Evolutionary conservation across 2,113 vertebrate species (phyloP), one percentile per base, ranked within the genome.

Genomic region (Epinephelus moara): DNA sequence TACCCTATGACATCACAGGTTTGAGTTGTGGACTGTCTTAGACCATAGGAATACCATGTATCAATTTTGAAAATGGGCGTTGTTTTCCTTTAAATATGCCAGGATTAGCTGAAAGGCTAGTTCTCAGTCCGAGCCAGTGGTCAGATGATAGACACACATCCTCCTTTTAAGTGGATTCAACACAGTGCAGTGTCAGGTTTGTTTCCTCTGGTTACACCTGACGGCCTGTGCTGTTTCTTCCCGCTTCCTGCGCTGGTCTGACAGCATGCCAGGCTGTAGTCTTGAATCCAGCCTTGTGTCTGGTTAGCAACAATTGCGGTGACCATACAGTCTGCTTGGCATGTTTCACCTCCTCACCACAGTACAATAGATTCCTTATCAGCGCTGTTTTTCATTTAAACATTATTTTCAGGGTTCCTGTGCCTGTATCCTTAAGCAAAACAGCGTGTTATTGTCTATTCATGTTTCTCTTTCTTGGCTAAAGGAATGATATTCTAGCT

Each of bases 231-330:
- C 69, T 73, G 42, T 55, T 85, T 75, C 70, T 74, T 85, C 67
- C 77, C 52, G 0, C 73, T 55, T 66, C 86, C 50, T 47, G 61
- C 71, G 84, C 86, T 78, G 71, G 68, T 90, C 86, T 68, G 70
- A 88, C 89, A 67, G 27, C 88, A 90, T 88, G 82, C 86, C 82
- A 67, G 76, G 21, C 82, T 62, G n/a, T 76, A 80, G 45, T 37
- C 85, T 75, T 76, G 10, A 60, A 76, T 86, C 55, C 73, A 85
- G 52, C 59, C 42, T 56, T 57, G 25, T 85, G 62, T 87, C 45
- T 66, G 62, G 25, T 75, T 82, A 61, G 66, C 72, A 84, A 75
- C 60, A 77, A 67, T 27, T 47, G 66, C 25, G 2, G 37, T 37
- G 66, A 78, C 61, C 75, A 52, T 76, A 59, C 62, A 14, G 53